Conservation (phyloP, 2,113 vertebrate genomes). For the Cranoglanis bouderius region DNA sequence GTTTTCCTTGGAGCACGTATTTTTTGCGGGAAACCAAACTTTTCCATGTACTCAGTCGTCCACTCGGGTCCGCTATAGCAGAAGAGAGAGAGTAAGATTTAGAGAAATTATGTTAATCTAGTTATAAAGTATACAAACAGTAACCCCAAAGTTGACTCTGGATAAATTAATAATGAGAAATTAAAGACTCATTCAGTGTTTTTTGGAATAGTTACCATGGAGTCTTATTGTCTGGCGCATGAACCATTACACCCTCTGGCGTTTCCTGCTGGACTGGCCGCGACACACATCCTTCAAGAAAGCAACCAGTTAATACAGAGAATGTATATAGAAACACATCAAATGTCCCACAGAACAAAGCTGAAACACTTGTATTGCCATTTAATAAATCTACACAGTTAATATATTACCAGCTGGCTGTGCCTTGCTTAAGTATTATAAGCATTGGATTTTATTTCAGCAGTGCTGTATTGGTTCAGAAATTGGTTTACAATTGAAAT, state of each 20-base stretch:
- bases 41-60: background rate
- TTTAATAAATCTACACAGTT: too few species aligned
- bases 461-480: background rate
- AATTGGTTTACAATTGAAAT: background rate
- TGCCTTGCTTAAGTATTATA: too few species aligned
- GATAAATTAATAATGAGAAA: background rate
- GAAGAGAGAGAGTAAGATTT: background rate
- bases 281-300: background rate
- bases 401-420: background rate
- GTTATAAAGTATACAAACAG: background rate
- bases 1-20: background rate
- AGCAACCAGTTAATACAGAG: background rate
- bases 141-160: background rate
- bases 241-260: background rate
- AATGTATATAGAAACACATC: background rate
- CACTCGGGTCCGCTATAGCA: background rate
- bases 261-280: background rate
- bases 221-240: too few species aligned
- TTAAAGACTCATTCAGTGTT: background rate
- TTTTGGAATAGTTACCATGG: background rate
- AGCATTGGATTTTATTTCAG: too few species aligned
- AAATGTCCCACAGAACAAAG: background rate
- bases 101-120: background rate
- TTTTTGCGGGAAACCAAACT: background rate
- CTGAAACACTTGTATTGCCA: background rate